Conservation (phyloP, 2,888 invertebrate species). For the Lucinisca nassula region DNA sequence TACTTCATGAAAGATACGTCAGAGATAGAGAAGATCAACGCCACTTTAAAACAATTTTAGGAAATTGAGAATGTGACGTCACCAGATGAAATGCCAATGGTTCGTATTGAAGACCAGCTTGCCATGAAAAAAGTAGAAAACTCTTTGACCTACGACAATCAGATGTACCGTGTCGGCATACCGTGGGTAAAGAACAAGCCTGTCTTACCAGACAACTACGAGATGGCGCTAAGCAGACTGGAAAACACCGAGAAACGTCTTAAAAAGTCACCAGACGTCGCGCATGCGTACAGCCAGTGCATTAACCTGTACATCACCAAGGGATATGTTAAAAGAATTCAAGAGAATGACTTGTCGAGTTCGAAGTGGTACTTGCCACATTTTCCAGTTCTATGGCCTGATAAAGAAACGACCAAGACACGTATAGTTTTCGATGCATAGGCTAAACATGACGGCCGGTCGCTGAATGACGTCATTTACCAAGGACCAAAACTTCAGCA, state of each 20-base stretch:
- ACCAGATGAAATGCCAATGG: not conserved
- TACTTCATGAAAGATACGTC: not conserved
- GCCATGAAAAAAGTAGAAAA: too few species aligned
- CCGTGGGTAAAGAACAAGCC: too few species aligned
- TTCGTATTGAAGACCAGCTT: not conserved
- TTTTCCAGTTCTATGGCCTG: slow-evolving; percentile 52
- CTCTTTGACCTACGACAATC: too few species aligned
- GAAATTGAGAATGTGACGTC: slow-evolving; percentile 31
- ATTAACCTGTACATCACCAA: slow-evolving; percentile 50
- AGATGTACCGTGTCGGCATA: slow-evolving; percentile 25
- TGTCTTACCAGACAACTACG: too few species aligned
- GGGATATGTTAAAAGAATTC: slow-evolving; percentile 47
- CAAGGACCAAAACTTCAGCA: slow-evolving; percentile 68
- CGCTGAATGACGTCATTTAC: slow-evolving; percentile 59
- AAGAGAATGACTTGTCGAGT: not conserved
- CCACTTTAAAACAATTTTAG: slow-evolving; percentile 35
- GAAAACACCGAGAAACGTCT: slow-evolving; percentile 51
- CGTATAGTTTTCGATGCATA: slow-evolving; percentile 67
- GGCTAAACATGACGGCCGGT: slow-evolving; percentile 34
- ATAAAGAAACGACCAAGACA: slow-evolving; percentile 54
- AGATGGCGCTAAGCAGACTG: slow-evolving; percentile 42
- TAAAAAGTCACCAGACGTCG: slow-evolving; percentile 25
- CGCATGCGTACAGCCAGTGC: slow-evolving; percentile 33
- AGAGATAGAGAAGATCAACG: not conserved
- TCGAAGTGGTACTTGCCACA: slow-evolving; percentile 63